phyloP scores from a whole-genome alignment of 2,888 invertebrate species.

The Noctua pronuba region DNA sequence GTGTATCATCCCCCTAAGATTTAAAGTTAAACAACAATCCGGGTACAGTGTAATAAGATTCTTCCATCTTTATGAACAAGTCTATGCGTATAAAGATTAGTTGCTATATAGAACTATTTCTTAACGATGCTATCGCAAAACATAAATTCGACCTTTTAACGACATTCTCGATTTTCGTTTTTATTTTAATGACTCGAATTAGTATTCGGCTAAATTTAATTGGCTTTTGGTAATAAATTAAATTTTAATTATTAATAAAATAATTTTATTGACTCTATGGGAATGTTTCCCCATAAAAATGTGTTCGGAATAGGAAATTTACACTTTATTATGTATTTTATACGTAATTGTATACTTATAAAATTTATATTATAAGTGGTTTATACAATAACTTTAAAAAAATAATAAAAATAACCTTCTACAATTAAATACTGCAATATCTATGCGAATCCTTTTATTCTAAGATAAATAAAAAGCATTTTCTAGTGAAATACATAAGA shows the following conservation, averaged over 20 bases:
- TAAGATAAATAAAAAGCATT: constrained; percentile 32
- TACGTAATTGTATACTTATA: constrained; percentile 57
- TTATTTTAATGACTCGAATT: constrained; percentile 64
- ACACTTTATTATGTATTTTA: constrained; percentile 64
- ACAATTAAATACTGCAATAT: constrained; percentile 24
- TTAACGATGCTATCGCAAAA: constrained; percentile 33
- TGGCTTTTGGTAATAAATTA: constrained; percentile 59
- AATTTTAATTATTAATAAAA: constrained; percentile 41
- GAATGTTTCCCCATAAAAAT: constrained; percentile 66
- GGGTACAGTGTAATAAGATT: constrained; percentile 40
- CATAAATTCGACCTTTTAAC: constrained; percentile 32
- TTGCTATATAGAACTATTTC: constrained; percentile 30
- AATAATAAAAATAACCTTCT: constrained; percentile 23
- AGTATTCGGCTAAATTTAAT: constrained; percentile 51
- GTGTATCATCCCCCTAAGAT: background rate
- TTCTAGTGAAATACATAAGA: constrained; percentile 28
- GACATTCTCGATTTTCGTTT: constrained; percentile 54
- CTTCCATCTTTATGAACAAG: constrained; percentile 23
- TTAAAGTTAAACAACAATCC: background rate
- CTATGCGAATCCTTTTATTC: constrained; percentile 1
- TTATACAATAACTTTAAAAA: constrained; percentile 33
- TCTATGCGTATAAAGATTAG: constrained; percentile 50
- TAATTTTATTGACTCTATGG: constrained; percentile 60
- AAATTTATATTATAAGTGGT: constrained; percentile 30
- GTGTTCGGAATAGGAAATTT: constrained; percentile 70